Base-by-base conservation (phyloP, 92 coral and sea anemone species). In the Parazoanthus atlanticus region DNA sequence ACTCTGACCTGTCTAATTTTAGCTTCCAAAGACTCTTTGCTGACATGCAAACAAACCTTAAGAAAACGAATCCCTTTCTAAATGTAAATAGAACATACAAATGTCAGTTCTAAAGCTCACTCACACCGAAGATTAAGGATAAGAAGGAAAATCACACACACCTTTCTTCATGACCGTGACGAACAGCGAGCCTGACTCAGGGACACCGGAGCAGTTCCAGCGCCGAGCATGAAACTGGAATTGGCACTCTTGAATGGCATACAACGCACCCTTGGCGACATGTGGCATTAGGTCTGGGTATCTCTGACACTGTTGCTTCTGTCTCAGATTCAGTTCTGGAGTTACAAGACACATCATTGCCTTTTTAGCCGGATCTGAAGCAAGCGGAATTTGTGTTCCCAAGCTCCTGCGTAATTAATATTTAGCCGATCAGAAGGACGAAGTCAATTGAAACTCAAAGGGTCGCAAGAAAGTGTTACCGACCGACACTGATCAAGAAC, bases 191-290 rank as follows among this genome's bases (percentile, higher is more conserved):
- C 99, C 99, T 2, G 98, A 96, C 29, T 93, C 97, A 1, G 94
- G 95, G 5, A 97, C 95, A 11, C 93, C 90, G 0, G 99, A 97
- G 71, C 99, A 97, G 74, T 97, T 97, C 99, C 99, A 97, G 2
- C 99, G 98, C 0, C 98, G 93, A 28, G 88, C 89, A 34, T 92
- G 96, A 67, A 97, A 96, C 93, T 97, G 99, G 73, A 88, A 76
- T 40, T 91, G 92, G 74, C 99, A 97, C 83, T 95, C 99, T 13
- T 94, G 86, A 3, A 95, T 90, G 25, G 96, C 99, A 26, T 92
- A 86, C 79, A 91, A 92, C 1, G 99, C 99, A 58, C 99, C 99
- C 76, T 80, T 85, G n/a, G 98, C 93, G 26, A 97, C 95, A 74
- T 93, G 93, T 3, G 89, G 93, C 99, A 97, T 95, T 23, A 97